These are phyloP conservation scores for Coluber constrictor DNA, from an alignment of 2,797 vertebrate genomes.

Conservation along the genomic window DNA sequence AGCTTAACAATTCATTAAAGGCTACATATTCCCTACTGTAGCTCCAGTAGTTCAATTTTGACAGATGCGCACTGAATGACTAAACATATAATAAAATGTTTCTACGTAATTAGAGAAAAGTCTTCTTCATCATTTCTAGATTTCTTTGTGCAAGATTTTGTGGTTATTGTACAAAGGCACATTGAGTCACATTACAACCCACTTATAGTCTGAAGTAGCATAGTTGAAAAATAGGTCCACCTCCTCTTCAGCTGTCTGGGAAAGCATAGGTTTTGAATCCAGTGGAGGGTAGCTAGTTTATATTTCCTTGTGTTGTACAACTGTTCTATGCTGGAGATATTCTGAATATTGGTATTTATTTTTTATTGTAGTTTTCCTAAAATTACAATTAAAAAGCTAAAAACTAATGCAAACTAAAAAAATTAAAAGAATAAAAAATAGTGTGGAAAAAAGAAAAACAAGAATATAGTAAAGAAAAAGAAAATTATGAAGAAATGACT, in stretches of 20 bases:
- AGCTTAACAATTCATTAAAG: neutral
- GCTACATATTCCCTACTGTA: neutral
- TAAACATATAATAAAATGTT: neutral
- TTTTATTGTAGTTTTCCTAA: neutral
- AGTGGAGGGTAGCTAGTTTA: neutral
- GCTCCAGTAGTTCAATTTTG: neutral
- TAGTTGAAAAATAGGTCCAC: neutral
- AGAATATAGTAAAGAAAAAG: neutral
- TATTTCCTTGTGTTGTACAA: neutral
- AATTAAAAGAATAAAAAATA: neutral
- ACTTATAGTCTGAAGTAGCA: neutral
- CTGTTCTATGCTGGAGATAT: constrained; percentile 14
- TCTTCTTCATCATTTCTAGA: neutral
- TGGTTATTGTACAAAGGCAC: neutral
- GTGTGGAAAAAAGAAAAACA: neutral
- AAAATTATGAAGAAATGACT: neutral
- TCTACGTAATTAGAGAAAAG: neutral
- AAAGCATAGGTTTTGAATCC: neutral
- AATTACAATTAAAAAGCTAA: neutral
- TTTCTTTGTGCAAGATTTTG: neutral
- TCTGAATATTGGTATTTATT: constrained; percentile 36
- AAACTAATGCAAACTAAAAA: neutral
- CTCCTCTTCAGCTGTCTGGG: neutral
- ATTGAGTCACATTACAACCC: neutral
- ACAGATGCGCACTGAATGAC: neutral